Base-by-base conservation (phyloP, 2,113 vertebrate genomes). In the Progne subis region DNA sequence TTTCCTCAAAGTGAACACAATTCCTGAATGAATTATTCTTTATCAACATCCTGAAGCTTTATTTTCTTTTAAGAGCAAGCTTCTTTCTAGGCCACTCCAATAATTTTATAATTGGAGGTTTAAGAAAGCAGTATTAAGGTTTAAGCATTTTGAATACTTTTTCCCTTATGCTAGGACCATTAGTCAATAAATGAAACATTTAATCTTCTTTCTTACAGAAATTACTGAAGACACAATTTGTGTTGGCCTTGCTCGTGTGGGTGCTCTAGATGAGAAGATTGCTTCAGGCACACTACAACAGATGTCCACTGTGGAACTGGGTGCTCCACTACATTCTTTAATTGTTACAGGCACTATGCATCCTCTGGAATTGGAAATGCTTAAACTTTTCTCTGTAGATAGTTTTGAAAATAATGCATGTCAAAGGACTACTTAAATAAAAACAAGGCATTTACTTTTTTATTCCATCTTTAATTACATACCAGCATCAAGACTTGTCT, bases 331-430 rank as follows among this genome's bases (percentile, higher is more conserved):
- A 8, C 99, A 99, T 93, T 99, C 99, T 13, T 91, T 99, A 96
- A 95, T 99, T 14, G 93, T 99, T 67, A 99, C 99, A 1, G 99
- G 98, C 46, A 97, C 76, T 44, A 97, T 99, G 96, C 99, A 99
- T 96, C 99, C 99, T 0, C 96, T 99, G 95, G 99, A 99, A 97
- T 82, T 98, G 82, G 99, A 99, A 94, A 99, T 99, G 99, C 98
- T 99, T 34, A 97, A 97, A 69, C 96, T 99, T 20, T 99, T 98
- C 87, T 97, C 98, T n/a, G 82, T 98, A 65, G 93, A 98, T 56
- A 95, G 91, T 12, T 97, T 98, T 63, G 82, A 97, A 46, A 74
- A 91, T 6, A 67, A 84, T n/a, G 39, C 8, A 31, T 88, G 82
- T 71, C 81, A 96, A 90, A 84, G 32, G 56, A 94, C 61, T 26